Base-by-base conservation (phyloP, 2,888 invertebrate species). In the Deilephila porcellus region DNA sequence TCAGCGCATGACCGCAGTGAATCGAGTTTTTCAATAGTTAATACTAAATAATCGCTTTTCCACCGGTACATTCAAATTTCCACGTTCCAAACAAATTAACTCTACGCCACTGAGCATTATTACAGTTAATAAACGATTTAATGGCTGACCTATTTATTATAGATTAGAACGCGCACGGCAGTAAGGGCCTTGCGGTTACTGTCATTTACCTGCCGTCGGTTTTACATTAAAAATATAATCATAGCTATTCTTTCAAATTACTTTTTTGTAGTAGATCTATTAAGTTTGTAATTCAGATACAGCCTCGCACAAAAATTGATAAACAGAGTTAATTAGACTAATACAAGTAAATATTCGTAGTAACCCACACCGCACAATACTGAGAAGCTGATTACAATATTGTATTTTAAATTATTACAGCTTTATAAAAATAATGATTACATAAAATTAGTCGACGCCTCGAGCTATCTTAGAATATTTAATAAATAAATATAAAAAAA, bases 91-190 rank as follows among this genome's bases (percentile, higher is more conserved):
- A 86, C 86, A 85, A 86, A 87, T 88, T 86, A 86, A 86, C 85
- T 80, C 80, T 84, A 80, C 82, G 82, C 85, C 85, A 83, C 76
- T 85, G 82, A 85, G 82, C 86, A 87, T 86, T 86, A 86, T 85
- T 86, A 86, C 86, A 85, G 84, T 85, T 85, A 86, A 86, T 85
- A 86, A 86, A 85, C 86, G 83, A 84, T 86, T 86, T 84, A 83
- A 87, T 85, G 83, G 83, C 79, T 84, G 86, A 85, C 84, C 86
- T 85, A 86, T 83, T 85, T 86, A 84, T 83, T 83, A 80, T 82
- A 83, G 85, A 85, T 85, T 87, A 85, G 85, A 83, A 80, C 79
- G 81, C 77, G 80, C 82, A 81, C 82, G 84, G 82, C 84, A 85
- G 81, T 83, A 82, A 81, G 78, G 79, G 78, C 78, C 75, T 72